These are phyloP conservation scores for Echinometra lucunter DNA, from an alignment of 53 echinoderm and acorn worm species.

Conservation along the genomic window DNA sequence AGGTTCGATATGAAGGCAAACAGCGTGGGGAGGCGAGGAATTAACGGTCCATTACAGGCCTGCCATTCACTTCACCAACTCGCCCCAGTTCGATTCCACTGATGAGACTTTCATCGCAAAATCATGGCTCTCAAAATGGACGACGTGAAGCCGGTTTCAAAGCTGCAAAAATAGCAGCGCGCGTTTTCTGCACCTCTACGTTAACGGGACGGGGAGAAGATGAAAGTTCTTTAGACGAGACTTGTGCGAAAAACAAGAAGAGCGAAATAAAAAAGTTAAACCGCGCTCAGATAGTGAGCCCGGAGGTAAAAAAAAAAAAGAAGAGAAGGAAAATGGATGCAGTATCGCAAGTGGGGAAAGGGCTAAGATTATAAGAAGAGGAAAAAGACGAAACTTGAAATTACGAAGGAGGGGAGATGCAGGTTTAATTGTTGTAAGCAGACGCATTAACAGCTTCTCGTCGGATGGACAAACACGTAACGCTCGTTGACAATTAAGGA, in stretches of 20 bases:
- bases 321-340: background rate
- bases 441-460: conserved; percentile 54
- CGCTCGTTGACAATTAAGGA: conserved; percentile 65
- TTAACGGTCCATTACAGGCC: conserved; percentile 72
- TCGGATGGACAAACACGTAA: conserved; percentile 63
- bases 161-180: conserved; percentile 72
- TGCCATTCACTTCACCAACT: conserved; percentile 68
- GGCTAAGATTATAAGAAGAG: conserved; percentile 2
- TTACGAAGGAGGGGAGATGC: conserved; percentile 21
- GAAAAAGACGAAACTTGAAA: background rate
- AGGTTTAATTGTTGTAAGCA: conserved; percentile 63
- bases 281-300: conserved; percentile 14
- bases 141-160: conserved; percentile 27
- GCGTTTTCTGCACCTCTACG: conserved; percentile 54
- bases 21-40: conserved; percentile 40
- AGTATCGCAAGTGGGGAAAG: background rate
- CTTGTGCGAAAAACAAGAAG: conserved; percentile 1
- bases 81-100: conserved; percentile 65
- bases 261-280: background rate
- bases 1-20: conserved; percentile 57
- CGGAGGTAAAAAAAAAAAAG: conserved; percentile 29
- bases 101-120: conserved; percentile 69
- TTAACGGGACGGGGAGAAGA: conserved; percentile 2
- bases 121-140: conserved; percentile 63
- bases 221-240: background rate